These are phyloP conservation scores for Rhynchonema sp. DNA, from an alignment of 2,888 invertebrate genomes.

Conservation along the genomic window DNA sequence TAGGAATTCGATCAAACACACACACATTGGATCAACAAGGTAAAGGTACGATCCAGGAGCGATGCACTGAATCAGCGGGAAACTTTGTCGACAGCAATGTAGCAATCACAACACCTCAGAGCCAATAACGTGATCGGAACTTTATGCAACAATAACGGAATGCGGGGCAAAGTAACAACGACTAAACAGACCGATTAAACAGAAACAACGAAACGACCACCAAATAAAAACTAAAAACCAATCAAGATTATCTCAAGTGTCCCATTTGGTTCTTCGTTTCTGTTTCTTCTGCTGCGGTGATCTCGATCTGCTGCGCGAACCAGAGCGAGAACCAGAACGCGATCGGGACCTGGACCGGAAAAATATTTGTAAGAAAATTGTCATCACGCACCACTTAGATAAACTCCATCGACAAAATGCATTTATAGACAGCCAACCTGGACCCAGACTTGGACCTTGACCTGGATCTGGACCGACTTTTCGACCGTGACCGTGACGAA, in stretches of 20 bases:
- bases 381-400: background rate
- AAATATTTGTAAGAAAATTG: background rate
- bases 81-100: no score
- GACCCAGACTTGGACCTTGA: background rate
- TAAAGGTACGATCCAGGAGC: no score
- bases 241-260: background rate
- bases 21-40: no score
- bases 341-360: conserved; percentile 7
- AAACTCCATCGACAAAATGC: background rate
- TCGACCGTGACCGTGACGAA: background rate
- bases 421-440: background rate
- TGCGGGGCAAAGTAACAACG: no score
- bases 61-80: no score
- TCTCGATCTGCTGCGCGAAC: background rate
- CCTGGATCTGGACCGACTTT: background rate
- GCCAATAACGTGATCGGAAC: no score
- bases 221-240: background rate
- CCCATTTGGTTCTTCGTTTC: background rate
- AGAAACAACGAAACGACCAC: background rate
- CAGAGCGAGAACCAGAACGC: background rate
- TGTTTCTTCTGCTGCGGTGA: background rate
- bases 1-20: no score
- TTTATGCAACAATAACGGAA: no score
- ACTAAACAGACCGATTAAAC: background rate
- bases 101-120: no score